Conservation (phyloP, 2,113 vertebrate species). For the Aptenodytes forsteri region DNA sequence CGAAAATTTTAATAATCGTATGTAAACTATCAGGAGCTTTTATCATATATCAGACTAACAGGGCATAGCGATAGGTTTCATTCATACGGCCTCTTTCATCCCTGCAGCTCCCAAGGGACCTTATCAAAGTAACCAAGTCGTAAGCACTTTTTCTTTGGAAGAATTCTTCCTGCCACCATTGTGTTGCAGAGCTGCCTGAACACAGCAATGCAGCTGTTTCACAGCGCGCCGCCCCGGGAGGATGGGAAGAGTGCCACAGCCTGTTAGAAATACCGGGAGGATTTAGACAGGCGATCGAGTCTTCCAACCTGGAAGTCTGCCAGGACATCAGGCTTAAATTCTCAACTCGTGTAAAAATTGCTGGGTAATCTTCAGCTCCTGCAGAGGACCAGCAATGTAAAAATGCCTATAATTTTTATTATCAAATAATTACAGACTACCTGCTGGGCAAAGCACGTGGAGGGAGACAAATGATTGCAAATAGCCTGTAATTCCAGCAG, state of each 20-base stretch:
- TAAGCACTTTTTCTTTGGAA: not conserved
- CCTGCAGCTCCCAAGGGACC: not conserved
- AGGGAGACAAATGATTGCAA: slow-evolving; percentile 44
- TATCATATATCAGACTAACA: not conserved
- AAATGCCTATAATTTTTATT: slow-evolving; percentile 60
- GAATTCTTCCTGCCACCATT: not conserved
- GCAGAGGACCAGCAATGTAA: slow-evolving; percentile 41
- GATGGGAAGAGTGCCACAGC: slow-evolving; percentile 18
- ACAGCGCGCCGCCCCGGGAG: not conserved
- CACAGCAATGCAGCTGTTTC: not conserved
- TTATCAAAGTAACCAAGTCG: not conserved
- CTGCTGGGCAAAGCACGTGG: slow-evolving; percentile 43
- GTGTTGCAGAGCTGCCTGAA: not conserved
- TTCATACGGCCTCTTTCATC: not conserved
- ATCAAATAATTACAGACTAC: slow-evolving; percentile 59
- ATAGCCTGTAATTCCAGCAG: slow-evolving; percentile 34
- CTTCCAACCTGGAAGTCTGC: slow-evolving; percentile 43
- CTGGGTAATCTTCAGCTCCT: slow-evolving; percentile 51
- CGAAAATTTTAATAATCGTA: not conserved
- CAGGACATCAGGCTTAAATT: slow-evolving; percentile 46
- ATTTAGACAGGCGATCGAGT: not conserved
- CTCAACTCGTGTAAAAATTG: not conserved
- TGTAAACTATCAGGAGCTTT: not conserved
- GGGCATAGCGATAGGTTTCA: not conserved
- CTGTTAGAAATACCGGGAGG: not conserved